Evolutionary conservation across 2,888 invertebrate species (phyloP).

Genomic region (Aquatica leii): DNA sequence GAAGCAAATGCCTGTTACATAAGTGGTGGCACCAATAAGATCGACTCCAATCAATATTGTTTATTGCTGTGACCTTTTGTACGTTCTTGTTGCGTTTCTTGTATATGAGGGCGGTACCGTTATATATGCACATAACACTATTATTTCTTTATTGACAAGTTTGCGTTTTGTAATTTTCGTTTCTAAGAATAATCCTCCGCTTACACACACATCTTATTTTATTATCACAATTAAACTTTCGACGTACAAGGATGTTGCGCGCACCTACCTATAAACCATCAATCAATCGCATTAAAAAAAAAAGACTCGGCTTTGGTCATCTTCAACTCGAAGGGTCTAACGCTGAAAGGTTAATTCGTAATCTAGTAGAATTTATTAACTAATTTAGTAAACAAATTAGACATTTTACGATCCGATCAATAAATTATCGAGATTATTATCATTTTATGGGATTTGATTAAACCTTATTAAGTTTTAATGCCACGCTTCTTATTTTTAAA

Average conservation of each 20-base stretch:
- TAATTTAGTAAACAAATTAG: slow-evolving; percentile 30
- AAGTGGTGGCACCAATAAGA: slow-evolving; percentile 14
- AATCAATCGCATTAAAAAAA: no score
- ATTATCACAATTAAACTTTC: no score
- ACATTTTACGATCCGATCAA: slow-evolving; percentile 23
- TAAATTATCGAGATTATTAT: slow-evolving; percentile 25
- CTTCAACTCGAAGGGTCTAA: no score
- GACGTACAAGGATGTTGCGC: slow-evolving; percentile 6
- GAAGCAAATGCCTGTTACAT: neutral
- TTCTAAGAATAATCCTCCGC: neutral
- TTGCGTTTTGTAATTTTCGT: slow-evolving; percentile 5
- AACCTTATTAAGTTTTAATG: slow-evolving; percentile 24
- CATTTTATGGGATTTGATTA: slow-evolving; percentile 26
- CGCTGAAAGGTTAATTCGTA: slow-evolving; percentile 15
- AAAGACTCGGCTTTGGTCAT: no score
- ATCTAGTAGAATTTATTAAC: slow-evolving; percentile 19
- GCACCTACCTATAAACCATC: no score
- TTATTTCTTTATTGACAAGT: slow-evolving; percentile 11
- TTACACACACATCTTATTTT: no score
- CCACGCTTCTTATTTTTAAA: no score
- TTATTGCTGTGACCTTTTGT: slow-evolving; percentile 23
- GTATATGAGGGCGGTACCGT: slow-evolving; percentile 25
- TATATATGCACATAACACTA: slow-evolving; percentile 1
- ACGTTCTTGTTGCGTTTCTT: slow-evolving; percentile 12
- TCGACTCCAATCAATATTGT: slow-evolving; percentile 22